Evolutionary conservation across 2,113 vertebrate genomes (phyloP).

Genomic region (Zosterops pallidus): DNA sequence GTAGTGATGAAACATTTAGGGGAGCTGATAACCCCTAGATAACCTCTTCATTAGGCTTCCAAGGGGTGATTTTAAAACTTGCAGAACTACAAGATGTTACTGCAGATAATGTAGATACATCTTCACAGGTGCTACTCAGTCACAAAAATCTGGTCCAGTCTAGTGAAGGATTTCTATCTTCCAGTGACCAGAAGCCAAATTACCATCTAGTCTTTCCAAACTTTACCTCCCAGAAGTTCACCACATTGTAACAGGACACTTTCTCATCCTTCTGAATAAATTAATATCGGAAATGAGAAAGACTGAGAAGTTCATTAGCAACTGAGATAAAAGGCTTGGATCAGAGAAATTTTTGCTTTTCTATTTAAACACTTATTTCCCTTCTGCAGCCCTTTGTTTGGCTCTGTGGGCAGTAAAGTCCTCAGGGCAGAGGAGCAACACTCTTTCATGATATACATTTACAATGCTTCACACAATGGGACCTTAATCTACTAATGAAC

Average conservation of each 20-base stretch:
- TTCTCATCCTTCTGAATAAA: background rate
- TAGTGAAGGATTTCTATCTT: background rate
- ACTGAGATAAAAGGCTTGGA: background rate
- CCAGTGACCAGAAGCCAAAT: background rate
- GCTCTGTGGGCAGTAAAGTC: background rate
- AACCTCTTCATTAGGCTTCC: background rate
- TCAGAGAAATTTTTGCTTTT: background rate
- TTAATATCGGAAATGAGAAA: background rate
- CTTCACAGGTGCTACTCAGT: background rate
- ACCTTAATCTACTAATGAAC: background rate
- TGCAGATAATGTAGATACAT: background rate
- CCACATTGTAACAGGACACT: background rate
- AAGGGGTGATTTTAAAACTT: background rate
- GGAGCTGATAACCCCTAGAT: background rate
- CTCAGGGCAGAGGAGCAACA: background rate
- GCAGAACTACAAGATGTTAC: background rate
- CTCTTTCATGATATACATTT: background rate
- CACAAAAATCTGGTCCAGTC: background rate
- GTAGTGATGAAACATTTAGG: background rate
- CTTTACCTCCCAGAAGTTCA: background rate
- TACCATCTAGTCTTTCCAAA: background rate
- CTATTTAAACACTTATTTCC: background rate
- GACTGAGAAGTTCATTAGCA: background rate
- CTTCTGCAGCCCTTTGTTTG: background rate
- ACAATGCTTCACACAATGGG: background rate